Evolutionary conservation across 2,888 invertebrate genomes (phyloP).

Genomic region (Pimpla rufipes): DNA sequence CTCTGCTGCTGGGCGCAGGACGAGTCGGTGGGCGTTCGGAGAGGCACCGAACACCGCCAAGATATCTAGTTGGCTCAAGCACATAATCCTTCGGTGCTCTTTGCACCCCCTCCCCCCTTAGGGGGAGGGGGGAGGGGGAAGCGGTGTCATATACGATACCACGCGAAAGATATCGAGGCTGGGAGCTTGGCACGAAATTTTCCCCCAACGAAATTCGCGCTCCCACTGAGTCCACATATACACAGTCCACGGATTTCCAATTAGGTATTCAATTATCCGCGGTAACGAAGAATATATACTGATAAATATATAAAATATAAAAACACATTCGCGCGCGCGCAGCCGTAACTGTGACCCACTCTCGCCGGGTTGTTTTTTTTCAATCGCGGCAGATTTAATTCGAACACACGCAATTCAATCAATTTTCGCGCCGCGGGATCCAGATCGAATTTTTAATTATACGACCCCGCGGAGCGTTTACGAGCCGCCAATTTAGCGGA

Average conservation of each 20-base stretch:
- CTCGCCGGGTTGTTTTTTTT: no score
- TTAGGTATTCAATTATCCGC: neutral
- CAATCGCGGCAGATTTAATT: no score
- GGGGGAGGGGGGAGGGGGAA: no score
- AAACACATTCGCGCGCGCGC: no score
- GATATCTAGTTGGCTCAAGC: constrained; percentile 56
- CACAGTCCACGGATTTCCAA: neutral
- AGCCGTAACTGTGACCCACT: no score
- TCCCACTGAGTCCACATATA: neutral
- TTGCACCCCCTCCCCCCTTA: neutral
- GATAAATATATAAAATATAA: neutral
- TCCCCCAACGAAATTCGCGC: neutral
- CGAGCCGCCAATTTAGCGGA: neutral
- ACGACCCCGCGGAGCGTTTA: no score
- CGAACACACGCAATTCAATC: neutral
- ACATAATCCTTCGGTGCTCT: constrained; percentile 61
- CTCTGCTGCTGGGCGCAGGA: constrained; percentile 74
- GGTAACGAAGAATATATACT: neutral
- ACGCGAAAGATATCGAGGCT: constrained; percentile 32
- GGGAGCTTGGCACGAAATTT: constrained; percentile 19
- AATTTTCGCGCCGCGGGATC: neutral
- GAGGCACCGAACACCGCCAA: constrained; percentile 54
- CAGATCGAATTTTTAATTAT: neutral
- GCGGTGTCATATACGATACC: neutral
- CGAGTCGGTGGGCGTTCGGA: constrained; percentile 53